A percentile compares a stretch with the other conserved stretches of the same genome.
These are phyloP conservation scores for Xestia ashworthii DNA, from an alignment of 2,888 invertebrate genomes.

Conservation along the genomic window DNA sequence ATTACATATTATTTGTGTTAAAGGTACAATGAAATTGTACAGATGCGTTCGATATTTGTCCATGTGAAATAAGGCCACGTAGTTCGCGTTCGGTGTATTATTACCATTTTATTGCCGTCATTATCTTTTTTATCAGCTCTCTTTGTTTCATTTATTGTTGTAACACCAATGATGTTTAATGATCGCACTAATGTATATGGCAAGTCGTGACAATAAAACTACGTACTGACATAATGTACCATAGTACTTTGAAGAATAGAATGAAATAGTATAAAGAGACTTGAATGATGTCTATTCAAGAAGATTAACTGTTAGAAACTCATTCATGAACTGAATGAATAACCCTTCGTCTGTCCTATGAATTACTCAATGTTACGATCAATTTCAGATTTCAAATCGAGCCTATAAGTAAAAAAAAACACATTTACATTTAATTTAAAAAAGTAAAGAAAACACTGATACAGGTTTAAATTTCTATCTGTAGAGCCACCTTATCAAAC, in stretches of 20 bases:
- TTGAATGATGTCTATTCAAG: constrained; percentile 5
- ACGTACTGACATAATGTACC: neutral
- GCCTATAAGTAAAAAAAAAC: neutral
- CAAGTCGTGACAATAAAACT: constrained; percentile 6
- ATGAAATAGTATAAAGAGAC: neutral
- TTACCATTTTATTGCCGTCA: constrained; percentile 75
- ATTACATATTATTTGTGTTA: constrained; percentile 71
- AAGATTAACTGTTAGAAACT: neutral
- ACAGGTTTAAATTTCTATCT: constrained; percentile 17
- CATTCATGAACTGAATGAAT: neutral
- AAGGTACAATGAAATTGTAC: constrained; percentile 51
- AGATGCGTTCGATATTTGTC: constrained; percentile 71
- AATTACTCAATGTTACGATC: neutral
- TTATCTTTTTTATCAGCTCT: constrained; percentile 73
- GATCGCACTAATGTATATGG: constrained; percentile 19
- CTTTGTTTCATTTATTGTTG: constrained; percentile 65
- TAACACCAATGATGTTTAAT: constrained; percentile 53
- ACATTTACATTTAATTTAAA: neutral
- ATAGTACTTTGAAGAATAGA: neutral
- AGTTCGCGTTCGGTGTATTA: constrained; percentile 72
- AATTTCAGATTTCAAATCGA: neutral
- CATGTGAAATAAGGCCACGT: constrained; percentile 77
- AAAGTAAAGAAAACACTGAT: neutral
- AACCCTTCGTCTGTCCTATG: neutral
- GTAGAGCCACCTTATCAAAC: constrained; percentile 8